Evolutionary conservation across 2,113 vertebrate species (phyloP), one percentile per base, ranked within the genome.

Genomic region (Picathartes gymnocephalus): DNA sequence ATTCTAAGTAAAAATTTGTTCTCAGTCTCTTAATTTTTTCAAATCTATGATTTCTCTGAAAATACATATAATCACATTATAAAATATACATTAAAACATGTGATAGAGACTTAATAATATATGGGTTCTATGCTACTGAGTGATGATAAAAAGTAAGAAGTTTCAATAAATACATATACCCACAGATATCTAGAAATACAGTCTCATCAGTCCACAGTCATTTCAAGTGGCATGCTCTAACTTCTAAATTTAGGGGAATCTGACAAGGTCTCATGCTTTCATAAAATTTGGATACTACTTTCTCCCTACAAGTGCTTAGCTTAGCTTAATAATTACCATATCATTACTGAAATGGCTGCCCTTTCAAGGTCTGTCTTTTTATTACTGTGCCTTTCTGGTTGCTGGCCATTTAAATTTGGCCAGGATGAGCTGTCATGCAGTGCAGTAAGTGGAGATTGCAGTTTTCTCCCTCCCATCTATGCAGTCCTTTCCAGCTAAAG

Each of bases 281-380:
- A 88, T 76, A 83, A 90, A 60, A 86, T 92, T 79, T 82, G 54
- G 66, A 53, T 57, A 24, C 31, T 73, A 69, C 21, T 76, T 93
- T 45, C 69, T 86, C 68, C 50, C 31, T 92, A 35, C 20, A 73
- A 90, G 58, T 93, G n/a, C 62, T 90, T 93, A 85, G n/a, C 62
- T 90, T 93, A 85, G 70, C 53, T 94, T 93, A 83, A 82, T 74
- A 85, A 87, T 80, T 91, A 81, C 37, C 15, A 27, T 80, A 73
- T 76, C 37, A 58, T 91, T 89, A 88, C 62, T 92, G 79, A 90
- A 94, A 92, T 77, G 54, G 14, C 56, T 94, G 61, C 50, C 62
- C 57, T 93, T 90, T 88, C 81, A 87, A 92, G 48, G 60, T 58
- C 25, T n/a, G 12, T 31, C 73, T 48, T 50, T 73, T 70, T 61